phyloP scores from a whole-genome alignment of 1,140 invertebrate species.

The Drosophila nebulosa region DNA sequence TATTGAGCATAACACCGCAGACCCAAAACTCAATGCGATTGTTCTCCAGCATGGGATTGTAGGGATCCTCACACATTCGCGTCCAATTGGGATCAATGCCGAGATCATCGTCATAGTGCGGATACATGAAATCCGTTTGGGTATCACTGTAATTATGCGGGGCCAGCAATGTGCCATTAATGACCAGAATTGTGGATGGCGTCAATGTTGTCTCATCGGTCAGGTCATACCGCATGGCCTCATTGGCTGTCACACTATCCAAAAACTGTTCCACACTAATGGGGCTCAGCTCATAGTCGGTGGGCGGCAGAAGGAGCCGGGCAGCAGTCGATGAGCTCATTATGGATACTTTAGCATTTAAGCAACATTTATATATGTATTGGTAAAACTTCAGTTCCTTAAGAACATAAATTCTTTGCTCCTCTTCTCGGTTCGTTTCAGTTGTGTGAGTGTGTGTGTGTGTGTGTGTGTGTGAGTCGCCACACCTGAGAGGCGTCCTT shows the following conservation, averaged over 20 bases:
- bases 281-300: constrained; percentile 49
- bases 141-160: constrained; percentile 23
- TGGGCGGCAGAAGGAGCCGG: constrained; percentile 38
- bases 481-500: constrained; percentile 22
- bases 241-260: constrained; percentile 49
- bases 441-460: no score
- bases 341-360: constrained; percentile 10
- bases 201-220: constrained; percentile 30
- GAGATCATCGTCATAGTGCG: constrained; percentile 49
- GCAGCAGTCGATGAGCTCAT: constrained; percentile 32
- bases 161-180: constrained; percentile 1
- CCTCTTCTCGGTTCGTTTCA: constrained; percentile 18
- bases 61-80: constrained; percentile 53
- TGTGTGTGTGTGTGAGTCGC: no score
- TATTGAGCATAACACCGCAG: constrained; percentile 91
- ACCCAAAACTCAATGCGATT: constrained; percentile 88
- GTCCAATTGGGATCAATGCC: constrained; percentile 51
- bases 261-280: constrained; percentile 56
- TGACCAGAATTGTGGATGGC: not conserved
- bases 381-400: constrained; percentile 35
- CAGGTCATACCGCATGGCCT: constrained; percentile 46
- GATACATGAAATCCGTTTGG: constrained; percentile 37
- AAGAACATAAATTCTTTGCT: constrained; percentile 45
- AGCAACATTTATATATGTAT: not conserved
- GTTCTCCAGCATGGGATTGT: constrained; percentile 56